These are phyloP conservation scores for Eurytoma californica DNA, from an alignment of 2,888 invertebrate species.

Conservation along the genomic window DNA sequence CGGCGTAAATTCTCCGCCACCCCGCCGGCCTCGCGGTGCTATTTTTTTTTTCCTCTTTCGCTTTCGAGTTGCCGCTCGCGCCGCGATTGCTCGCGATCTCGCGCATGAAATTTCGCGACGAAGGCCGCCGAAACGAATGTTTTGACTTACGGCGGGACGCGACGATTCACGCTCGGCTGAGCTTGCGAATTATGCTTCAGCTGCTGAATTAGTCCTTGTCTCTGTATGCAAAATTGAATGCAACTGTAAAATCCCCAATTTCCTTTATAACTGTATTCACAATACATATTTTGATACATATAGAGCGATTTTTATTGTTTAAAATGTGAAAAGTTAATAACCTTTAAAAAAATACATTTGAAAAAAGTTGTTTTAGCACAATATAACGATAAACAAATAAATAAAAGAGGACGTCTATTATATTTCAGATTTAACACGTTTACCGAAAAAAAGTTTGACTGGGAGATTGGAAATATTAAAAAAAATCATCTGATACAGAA, in stretches of 20 bases:
- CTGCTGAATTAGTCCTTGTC: too few relatives aligned
- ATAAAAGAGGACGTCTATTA: not conserved
- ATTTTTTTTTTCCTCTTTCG: not conserved
- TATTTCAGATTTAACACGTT: not conserved
- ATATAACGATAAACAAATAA: not conserved
- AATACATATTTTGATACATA: too few relatives aligned
- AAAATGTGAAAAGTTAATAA: too few relatives aligned
- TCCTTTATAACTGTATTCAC: too few relatives aligned
- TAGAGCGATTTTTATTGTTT: too few relatives aligned
- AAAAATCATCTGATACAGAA: not conserved
- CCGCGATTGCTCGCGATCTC: conserved; percentile 28
- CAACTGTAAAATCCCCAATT: too few relatives aligned
- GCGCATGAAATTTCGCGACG: not conserved
- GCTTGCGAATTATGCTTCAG: not conserved
- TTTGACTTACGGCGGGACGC: conserved; percentile 1
- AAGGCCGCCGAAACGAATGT: not conserved
- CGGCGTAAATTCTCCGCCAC: conserved; percentile 35
- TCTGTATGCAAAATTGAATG: too few relatives aligned
- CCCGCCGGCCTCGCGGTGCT: not conserved
- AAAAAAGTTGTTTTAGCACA: too few relatives aligned
- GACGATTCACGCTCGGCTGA: not conserved
- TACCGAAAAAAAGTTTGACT: not conserved
- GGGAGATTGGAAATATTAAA: not conserved
- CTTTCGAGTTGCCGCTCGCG: conserved; percentile 1
- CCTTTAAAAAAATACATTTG: too few relatives aligned